Evolutionary conservation across 1,140 invertebrate genomes (phyloP).

Genomic region (Bombus confusus): DNA sequence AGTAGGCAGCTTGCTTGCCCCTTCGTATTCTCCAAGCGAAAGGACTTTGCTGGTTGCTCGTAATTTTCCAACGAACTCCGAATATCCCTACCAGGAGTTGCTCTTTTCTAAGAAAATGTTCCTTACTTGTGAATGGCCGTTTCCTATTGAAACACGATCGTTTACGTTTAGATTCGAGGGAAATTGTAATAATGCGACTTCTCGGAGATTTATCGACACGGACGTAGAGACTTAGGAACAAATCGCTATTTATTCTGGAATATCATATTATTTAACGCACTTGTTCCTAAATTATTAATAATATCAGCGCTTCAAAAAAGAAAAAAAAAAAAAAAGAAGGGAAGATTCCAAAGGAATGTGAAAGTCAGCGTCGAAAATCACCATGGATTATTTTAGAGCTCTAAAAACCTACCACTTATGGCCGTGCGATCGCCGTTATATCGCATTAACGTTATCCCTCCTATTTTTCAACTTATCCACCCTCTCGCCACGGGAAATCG

Average conservation of each 20-base stretch:
- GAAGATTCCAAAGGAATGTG: neutral
- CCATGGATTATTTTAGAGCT: neutral
- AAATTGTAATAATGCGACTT: neutral
- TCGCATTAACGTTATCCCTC: neutral
- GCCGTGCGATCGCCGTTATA: neutral
- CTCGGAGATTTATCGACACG: too few relatives aligned
- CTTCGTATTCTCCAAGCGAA: neutral
- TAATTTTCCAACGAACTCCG: neutral
- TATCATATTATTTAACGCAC: too few relatives aligned
- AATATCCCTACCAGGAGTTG: neutral
- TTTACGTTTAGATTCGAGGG: too few relatives aligned
- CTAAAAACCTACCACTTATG: neutral
- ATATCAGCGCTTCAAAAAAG: neutral
- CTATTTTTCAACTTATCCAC: neutral
- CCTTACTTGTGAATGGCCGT: too few relatives aligned
- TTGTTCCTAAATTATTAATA: neutral
- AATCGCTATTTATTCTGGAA: too few relatives aligned
- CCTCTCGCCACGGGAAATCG: neutral
- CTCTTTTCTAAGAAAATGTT: neutral
- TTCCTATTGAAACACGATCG: neutral
- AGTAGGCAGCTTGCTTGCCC: slow-evolving; percentile 17
- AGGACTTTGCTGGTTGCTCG: neutral
- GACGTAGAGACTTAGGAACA: too few relatives aligned
- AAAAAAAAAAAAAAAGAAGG: too few relatives aligned
- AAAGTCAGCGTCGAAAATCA: neutral